phyloP scores from a whole-genome alignment of 2,888 invertebrate species.

The Norana najaformis region DNA sequence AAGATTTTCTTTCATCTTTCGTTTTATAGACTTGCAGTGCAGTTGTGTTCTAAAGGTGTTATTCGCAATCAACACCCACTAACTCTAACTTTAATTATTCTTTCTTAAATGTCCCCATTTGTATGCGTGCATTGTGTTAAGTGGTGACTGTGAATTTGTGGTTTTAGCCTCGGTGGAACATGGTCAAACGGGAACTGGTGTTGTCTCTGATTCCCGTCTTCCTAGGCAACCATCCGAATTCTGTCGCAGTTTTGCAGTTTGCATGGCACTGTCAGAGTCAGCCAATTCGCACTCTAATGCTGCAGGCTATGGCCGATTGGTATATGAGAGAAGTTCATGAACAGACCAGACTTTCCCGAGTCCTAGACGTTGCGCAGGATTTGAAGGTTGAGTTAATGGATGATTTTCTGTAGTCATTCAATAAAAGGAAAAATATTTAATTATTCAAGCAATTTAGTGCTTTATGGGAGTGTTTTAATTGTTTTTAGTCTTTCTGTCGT shows the following conservation, averaged over 20 bases:
- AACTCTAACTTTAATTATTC: no score
- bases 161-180: conserved; percentile 61
- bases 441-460: not conserved
- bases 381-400: conserved; percentile 63
- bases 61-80: not conserved
- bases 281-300: conserved; percentile 66
- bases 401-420: not conserved
- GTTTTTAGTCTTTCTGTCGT: not conserved
- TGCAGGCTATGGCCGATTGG: conserved; percentile 98
- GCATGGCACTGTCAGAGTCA: conserved; percentile 73
- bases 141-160: conserved; percentile 27
- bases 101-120: not conserved
- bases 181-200: conserved; percentile 78
- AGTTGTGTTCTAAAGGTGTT: not conserved
- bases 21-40: not conserved
- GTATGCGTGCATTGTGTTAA: not conserved
- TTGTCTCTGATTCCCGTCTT: conserved; percentile 88
- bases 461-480: not conserved
- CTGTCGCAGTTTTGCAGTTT: conserved; percentile 91
- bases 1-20: not conserved
- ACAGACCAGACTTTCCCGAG: conserved; percentile 83
- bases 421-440: not conserved
- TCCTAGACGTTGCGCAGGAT: conserved; percentile 95
- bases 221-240: conserved; percentile 92
- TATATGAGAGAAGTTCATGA: conserved; percentile 83